Base-by-base conservation (phyloP, 2,797 vertebrate genomes). In the Syndactyla subalaris region DNA sequence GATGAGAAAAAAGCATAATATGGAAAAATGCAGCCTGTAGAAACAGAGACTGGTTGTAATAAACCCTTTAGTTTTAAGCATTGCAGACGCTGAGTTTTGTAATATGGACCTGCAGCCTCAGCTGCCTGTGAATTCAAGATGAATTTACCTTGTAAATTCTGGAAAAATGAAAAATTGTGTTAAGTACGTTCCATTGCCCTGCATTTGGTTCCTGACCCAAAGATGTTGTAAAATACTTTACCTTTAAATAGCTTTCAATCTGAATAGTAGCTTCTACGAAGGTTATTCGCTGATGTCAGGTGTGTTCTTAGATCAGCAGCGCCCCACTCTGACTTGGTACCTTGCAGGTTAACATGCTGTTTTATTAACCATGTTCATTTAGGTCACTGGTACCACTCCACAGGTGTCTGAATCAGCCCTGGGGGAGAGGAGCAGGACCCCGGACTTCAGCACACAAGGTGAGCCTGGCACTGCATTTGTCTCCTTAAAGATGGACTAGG, bases 361-460 rank as follows among this genome's bases (percentile, higher is more conserved):
- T 80, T 68, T 48, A 11, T 58, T n/a, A 22, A 70, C 22, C 74
- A 85, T 88, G 59, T 65, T 80, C 39, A 2, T 82, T 26, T 63
- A 98, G 98, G 97, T 96, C 27, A 96, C 96, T 43, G 97, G 97
- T 91, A 84, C 97, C 3, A 98, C 98, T 85, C 99, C 98, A 68
- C 99, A 98, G 87, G 98, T 96, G 51, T 98, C 98, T 0, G 99
- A 98, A 85, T 98, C 98, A 51, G 98, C 98, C 87, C 85, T 98
- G 20, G 98, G 98, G 89, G 99, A 99, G 83, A 98, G 98, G 85
- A 98, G 98, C 88, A 86, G 93, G 7, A 97, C 98, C 10, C 97
- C 97, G 17, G 98, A 98, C 92, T 98, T 99, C 93, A 99, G 98
- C 96, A 98, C 98, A 27, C 99, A 99, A 98, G 99, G 99, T 99